Evolutionary conservation across 2,113 vertebrate genomes (phyloP), one percentile per base, ranked within the genome.

Genomic region (Danio rerio): DNA sequence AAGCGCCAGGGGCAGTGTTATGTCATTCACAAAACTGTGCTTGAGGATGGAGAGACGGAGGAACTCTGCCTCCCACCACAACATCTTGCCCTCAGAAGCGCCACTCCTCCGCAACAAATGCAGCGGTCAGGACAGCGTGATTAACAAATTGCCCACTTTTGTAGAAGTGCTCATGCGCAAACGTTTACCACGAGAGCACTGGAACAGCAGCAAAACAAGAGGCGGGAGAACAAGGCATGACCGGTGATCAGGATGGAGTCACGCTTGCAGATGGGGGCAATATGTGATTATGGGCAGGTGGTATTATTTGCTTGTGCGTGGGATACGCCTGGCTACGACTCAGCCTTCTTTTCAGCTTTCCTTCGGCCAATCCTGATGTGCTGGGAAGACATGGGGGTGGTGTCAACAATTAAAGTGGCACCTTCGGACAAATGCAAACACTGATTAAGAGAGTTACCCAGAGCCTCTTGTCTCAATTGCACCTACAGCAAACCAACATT

Each of bases 91-190:
- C 72, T 69, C 55, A 79, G 58, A 52, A 58, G 68, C 62, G 65
- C 53, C 75, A 80, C 84, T 82, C 84, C 80, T 85, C 76, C 80
- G 31, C 80, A 79, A 65, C 66, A 79, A 68, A 79, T 59, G 21
- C 61, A 18, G 43, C 31, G 47, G 80, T 79, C 69, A 79, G 75
- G 50, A 40, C 68, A 45, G 45, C 56, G 20, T 40, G 68, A 80
- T 82, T 59, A 74, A 62, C 52, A 31, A 55, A 78, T 70, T 75
- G 61, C 81, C 81, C 61, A 74, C 75, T 74, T 82, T 49, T 49
- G 65, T 66, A 58, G 11, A 31, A 81, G 13, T 47, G 43, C 68
- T 72, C 69, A 11, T 61, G 61, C 43, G 69, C 13, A 76, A 58
- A 82, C 47, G 21, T 58, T 18, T 16, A 47, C 63, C 62, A 5